Percentiles rank a stretch among this genome's conserved stretches.
phyloP scores from a whole-genome alignment of 1,140 invertebrate genomes.

The Nephila pilipes region DNA sequence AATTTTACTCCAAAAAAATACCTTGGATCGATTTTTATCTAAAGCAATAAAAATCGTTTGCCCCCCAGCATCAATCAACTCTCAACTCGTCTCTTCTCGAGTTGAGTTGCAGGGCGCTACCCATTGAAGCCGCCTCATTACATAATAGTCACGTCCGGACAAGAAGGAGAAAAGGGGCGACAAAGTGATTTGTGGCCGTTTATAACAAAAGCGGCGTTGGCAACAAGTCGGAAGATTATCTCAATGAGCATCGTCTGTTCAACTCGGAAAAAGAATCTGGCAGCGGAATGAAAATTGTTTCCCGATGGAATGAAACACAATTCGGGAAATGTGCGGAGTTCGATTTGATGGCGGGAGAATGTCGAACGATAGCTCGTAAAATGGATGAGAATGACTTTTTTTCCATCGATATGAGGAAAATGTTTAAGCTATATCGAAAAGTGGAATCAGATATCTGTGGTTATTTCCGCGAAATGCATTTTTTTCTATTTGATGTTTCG shows the following conservation, averaged over 20 bases:
- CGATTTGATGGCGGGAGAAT: not conserved
- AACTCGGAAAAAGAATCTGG: not conserved
- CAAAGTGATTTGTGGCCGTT: not conserved
- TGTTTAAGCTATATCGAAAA: not conserved
- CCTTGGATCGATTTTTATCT: not conserved
- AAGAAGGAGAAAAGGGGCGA: not conserved
- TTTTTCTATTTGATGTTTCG: not conserved
- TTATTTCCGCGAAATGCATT: not conserved
- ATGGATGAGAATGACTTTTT: not conserved
- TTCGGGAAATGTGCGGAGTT: not conserved
- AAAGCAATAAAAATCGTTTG: not conserved
- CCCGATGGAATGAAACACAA: not conserved
- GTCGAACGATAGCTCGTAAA: slow-evolving; percentile 9
- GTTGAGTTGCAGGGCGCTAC: not conserved
- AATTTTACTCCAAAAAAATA: not conserved
- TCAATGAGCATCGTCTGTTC: slow-evolving; percentile 3
- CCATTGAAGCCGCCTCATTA: not conserved
- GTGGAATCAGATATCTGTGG: not conserved
- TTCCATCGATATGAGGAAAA: not conserved
- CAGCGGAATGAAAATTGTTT: not conserved
- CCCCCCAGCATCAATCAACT: not conserved
- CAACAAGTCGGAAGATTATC: not conserved
- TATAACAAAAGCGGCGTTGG: not conserved
- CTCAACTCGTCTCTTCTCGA: not conserved
- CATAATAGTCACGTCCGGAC: not conserved